phyloP scores from a whole-genome alignment of 2,797 vertebrate genomes.

The Cyclura pinguis region DNA sequence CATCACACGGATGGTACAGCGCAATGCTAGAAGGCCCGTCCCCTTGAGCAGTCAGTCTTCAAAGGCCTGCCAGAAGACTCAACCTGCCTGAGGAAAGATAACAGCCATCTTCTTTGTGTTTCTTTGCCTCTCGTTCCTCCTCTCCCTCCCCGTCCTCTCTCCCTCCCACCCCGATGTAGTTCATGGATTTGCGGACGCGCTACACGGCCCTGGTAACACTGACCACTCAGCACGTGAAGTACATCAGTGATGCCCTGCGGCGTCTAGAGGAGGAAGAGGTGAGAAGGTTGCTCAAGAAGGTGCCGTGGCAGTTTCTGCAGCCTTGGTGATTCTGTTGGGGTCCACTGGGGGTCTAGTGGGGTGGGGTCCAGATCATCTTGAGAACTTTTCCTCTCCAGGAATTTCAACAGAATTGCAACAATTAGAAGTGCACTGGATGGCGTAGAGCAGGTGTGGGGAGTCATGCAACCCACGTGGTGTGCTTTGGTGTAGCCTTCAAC shows the following conservation, averaged over 20 bases:
- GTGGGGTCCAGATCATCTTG: too few relatives aligned
- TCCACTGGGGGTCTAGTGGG: too few relatives aligned
- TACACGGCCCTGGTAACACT: constrained; percentile 96
- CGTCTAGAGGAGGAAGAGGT: constrained; percentile 97
- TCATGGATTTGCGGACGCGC: constrained; percentile 96
- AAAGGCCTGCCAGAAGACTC: too few relatives aligned
- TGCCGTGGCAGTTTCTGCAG: not conserved
- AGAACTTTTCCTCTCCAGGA: not conserved
- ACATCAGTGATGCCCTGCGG: constrained; percentile 95
- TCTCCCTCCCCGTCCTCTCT: fast-evolving
- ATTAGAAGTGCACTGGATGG: not conserved
- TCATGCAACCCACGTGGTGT: not conserved
- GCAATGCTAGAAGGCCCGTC: too few relatives aligned
- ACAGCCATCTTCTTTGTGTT: not conserved
- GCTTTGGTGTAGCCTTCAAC: too few relatives aligned
- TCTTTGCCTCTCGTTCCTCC: not conserved
- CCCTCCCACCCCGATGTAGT: constrained; percentile 75
- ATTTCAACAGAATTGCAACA: not conserved
- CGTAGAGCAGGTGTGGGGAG: not conserved
- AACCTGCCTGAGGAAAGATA: too few relatives aligned
- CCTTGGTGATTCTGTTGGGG: not conserved
- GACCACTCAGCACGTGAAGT: constrained; percentile 97
- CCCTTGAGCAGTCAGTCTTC: too few relatives aligned
- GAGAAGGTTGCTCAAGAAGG: fast-evolving
- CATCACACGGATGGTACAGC: too few relatives aligned